phyloP scores from a whole-genome alignment of 2,113 vertebrate species.

The Pangasianodon gigas region DNA sequence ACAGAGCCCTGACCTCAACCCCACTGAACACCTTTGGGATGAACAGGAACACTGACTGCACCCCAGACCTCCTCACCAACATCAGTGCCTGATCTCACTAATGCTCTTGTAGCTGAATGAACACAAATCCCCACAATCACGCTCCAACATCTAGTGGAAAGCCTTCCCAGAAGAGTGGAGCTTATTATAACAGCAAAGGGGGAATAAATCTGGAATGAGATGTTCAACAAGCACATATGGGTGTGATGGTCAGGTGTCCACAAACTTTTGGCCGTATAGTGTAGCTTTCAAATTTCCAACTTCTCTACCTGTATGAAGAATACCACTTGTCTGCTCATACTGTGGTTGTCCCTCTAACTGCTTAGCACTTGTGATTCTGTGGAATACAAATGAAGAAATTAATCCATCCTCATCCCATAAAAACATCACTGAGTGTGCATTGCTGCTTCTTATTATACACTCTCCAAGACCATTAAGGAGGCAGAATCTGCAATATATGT shows the following conservation, averaged over 20 bases:
- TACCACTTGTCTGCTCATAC: not conserved
- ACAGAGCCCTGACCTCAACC: no score
- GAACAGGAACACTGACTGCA: no score
- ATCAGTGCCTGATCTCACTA: no score
- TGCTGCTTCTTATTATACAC: slow-evolving; percentile 47
- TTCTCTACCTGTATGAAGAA: not conserved
- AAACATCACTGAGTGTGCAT: not conserved
- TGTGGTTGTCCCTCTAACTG: not conserved
- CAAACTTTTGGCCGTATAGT: not conserved
- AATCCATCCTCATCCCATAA: not conserved
- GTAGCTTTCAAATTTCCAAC: not conserved
- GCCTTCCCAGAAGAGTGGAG: not conserved
- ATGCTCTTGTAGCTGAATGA: not conserved
- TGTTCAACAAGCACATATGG: not conserved
- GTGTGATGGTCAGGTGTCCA: not conserved
- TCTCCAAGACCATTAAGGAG: slow-evolving; percentile 34
- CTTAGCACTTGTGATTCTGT: not conserved
- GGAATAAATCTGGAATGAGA: not conserved
- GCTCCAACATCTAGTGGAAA: no score
- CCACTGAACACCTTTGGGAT: no score
- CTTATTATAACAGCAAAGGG: not conserved
- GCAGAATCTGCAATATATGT: slow-evolving; percentile 5
- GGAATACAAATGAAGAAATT: not conserved
- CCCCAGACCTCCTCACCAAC: no score
- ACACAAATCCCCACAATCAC: no score